Base-by-base conservation (phyloP, 2,888 invertebrate species). In the Rhaphigaster nebulosa region DNA sequence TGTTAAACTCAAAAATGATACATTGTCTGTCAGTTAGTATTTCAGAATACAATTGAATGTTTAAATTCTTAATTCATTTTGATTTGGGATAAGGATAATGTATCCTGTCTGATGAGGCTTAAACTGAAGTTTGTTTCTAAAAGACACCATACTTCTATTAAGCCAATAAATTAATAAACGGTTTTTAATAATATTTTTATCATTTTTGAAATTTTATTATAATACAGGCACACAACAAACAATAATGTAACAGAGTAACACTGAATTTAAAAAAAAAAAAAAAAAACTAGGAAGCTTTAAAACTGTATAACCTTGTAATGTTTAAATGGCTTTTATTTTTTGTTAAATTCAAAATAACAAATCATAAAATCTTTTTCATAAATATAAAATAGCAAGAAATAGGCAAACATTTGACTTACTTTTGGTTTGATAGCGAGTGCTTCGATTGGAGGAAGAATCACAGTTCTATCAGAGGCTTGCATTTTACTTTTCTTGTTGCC, bases 381-480 rank as follows among this genome's bases (percentile, higher is more conserved):
- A 38, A 34, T 15, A 34, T 76, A 23, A 34, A 76, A 20, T 20
- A 38, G 18, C 13, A 26, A 38, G 3, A 60, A 87, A 56, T 87
- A 56, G n/a, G 12, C 8, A 34, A 54, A 56, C n/a, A 89, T 29
- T 60, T 26, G 52, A 89, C 56, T 45, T 91, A 92, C 92, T 91
- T 92, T 91, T n/a, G 92, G 91, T 29, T 91, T 91, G 41, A 92
- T 90, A 50, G 92, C 91, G 10, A 91, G 87, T 1, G 91, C 90
- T 91, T 92, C 92, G 54, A 92, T 92, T 15, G 92, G 92, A 38
- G 92, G 92, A 18, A 92, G 91, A 38, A 91, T 90, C 18, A 90
- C 91, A 87, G 90, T 91, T n/a, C 91, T 90, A 38, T 91, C 80
- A 2, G 45, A 13, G 15, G 45, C 84, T 15, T 45, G 45, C 0